Evolutionary conservation across 1,140 invertebrate genomes (phyloP).

Genomic region (Hyphantria cunea): DNA sequence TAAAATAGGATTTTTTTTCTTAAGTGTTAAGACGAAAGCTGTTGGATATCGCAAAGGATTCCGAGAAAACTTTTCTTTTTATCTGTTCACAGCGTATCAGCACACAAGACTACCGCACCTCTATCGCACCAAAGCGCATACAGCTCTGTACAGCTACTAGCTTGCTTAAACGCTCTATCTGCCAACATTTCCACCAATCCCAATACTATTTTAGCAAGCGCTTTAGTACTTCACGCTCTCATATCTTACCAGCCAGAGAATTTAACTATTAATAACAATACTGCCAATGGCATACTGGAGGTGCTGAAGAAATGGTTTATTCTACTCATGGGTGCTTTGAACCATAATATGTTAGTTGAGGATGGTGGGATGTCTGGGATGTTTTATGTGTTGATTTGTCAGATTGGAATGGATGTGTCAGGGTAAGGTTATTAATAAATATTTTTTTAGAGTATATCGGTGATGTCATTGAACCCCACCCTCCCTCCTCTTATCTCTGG

Average conservation of each 20-base stretch:
- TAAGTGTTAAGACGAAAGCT: too few species aligned
- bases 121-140: conserved; percentile 70
- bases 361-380: conserved; percentile 50
- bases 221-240: conserved; percentile 62
- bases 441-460: too few species aligned
- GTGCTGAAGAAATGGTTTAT: conserved; percentile 58
- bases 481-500: too few species aligned
- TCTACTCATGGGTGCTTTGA: conserved; percentile 51
- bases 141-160: conserved; percentile 63
- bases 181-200: conserved; percentile 46
- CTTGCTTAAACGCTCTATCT: conserved; percentile 47
- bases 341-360: conserved; percentile 52
- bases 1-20: too few species aligned
- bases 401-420: conserved; percentile 56
- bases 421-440: conserved; percentile 52
- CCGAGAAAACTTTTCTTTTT: too few species aligned
- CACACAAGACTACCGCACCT: conserved; percentile 49
- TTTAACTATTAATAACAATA: conserved; percentile 42
- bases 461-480: too few species aligned
- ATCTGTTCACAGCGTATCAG: conserved; percentile 46
- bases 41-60: too few species aligned
- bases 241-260: conserved; percentile 63
- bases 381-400: conserved; percentile 54
- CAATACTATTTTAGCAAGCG: conserved; percentile 51
- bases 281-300: conserved; percentile 45